Evolutionary conservation across 2,888 invertebrate genomes (phyloP).

Genomic region (Anoplius nigerrimus): DNA sequence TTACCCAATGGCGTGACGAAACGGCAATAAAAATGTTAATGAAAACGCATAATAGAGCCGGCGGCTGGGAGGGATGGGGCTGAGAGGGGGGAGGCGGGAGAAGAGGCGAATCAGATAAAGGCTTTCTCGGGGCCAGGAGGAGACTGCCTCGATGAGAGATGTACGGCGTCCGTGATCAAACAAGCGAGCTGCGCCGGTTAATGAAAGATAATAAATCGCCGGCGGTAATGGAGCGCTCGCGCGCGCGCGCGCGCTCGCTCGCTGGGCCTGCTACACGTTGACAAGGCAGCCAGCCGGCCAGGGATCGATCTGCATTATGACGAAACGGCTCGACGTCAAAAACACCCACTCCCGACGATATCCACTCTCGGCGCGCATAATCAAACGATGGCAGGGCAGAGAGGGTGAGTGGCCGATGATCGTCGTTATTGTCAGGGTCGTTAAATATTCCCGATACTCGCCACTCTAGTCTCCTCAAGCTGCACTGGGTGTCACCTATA

Average conservation of each 20-base stretch:
- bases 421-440: constrained; percentile 15
- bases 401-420: too few species aligned
- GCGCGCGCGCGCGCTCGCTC: too few species aligned
- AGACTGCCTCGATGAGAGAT: not conserved
- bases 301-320: constrained; percentile 31
- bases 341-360: constrained; percentile 37
- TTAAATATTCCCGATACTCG: constrained; percentile 1
- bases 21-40: constrained; percentile 39
- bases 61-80: too few species aligned
- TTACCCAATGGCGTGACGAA: constrained; percentile 33
- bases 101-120: constrained; percentile 1
- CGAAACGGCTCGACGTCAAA: constrained; percentile 44
- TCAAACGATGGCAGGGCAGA: constrained; percentile 28
- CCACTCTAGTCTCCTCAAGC: too few species aligned
- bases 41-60: constrained; percentile 22
- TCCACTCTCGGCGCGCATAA: constrained; percentile 17
- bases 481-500: too few species aligned
- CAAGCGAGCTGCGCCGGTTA: constrained; percentile 10
- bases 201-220: constrained; percentile 41
- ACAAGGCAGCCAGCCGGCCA: constrained; percentile 22
- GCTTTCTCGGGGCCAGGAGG: not conserved
- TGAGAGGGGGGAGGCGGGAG: too few species aligned
- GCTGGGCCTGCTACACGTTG: too few species aligned
- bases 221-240: constrained; percentile 3
- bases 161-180: not conserved